Percentiles rank a stretch among this genome's conserved stretches.
phyloP scores from a whole-genome alignment of 1,140 invertebrate species.

The Formica exsecta region DNA sequence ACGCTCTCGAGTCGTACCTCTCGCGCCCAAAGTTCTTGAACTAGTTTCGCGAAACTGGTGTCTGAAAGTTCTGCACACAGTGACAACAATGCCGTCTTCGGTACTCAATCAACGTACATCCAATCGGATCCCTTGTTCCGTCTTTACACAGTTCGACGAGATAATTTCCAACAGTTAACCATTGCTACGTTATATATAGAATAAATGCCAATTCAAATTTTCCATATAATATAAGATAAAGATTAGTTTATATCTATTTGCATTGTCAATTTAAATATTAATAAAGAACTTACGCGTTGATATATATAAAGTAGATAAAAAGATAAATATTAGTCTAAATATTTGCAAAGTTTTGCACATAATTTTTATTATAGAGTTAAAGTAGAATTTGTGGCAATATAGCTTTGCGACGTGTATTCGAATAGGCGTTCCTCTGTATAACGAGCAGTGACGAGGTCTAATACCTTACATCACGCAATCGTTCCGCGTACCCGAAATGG shows the following conservation, averaged over 20 bases:
- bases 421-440: conserved; percentile 34
- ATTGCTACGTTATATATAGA: conserved; percentile 26
- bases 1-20: conserved; percentile 44
- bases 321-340: not conserved
- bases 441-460: conserved; percentile 43
- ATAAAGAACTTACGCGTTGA: not conserved
- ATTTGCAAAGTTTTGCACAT: conserved; percentile 16
- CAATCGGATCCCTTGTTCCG: conserved; percentile 55
- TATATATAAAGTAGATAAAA: not conserved
- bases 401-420: not conserved
- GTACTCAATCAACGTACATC: conserved; percentile 63
- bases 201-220: conserved; percentile 34
- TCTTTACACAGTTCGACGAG: conserved; percentile 59
- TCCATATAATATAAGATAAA: not conserved
- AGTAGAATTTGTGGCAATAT: conserved; percentile 16
- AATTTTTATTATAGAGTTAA: conserved; percentile 21
- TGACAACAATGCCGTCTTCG: conserved; percentile 38
- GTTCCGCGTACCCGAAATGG: conserved; percentile 8
- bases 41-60: conserved; percentile 57
- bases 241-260: conserved; percentile 25
- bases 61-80: conserved; percentile 51
- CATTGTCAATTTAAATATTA: not conserved
- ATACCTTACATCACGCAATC: conserved; percentile 42
- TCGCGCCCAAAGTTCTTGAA: conserved; percentile 46
- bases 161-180: conserved; percentile 60